Evolutionary conservation across 2,113 vertebrate species (phyloP).

Genomic region (Lanius ludovicianus): DNA sequence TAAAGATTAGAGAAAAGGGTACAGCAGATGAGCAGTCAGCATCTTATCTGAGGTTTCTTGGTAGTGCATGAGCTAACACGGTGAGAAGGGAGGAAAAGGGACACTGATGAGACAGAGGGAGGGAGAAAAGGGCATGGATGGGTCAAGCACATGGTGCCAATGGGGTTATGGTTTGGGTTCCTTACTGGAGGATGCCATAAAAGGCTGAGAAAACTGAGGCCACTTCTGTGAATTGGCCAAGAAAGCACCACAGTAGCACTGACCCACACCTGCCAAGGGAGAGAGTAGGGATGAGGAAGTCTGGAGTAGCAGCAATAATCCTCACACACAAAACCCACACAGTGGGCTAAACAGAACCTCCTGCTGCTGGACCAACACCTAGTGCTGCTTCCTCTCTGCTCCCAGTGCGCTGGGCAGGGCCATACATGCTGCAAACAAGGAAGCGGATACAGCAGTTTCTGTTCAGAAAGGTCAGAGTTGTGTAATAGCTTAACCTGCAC

Average conservation of each 20-base stretch:
- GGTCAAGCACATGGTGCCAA: fast-evolving
- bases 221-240: fast-evolving
- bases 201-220: background rate
- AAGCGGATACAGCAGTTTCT: background rate
- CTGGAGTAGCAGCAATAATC: background rate
- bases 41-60: background rate
- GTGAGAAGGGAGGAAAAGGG: background rate
- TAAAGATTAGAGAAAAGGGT: background rate
- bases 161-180: background rate
- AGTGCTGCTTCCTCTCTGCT: background rate
- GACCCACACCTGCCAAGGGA: fast-evolving
- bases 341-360: background rate
- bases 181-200: fast-evolving
- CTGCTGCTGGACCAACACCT: fast-evolving
- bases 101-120: background rate
- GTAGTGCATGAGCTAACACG: fast-evolving
- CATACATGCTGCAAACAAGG: background rate
- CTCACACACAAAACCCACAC: background rate
- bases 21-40: background rate
- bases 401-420: too few relatives aligned
- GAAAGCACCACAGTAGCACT: fast-evolving
- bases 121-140: fast-evolving
- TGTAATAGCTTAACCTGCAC: background rate
- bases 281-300: background rate
- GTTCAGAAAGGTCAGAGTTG: background rate